Conservation (phyloP, 2,888 invertebrate genomes). For the Arctia plantaginis region DNA sequence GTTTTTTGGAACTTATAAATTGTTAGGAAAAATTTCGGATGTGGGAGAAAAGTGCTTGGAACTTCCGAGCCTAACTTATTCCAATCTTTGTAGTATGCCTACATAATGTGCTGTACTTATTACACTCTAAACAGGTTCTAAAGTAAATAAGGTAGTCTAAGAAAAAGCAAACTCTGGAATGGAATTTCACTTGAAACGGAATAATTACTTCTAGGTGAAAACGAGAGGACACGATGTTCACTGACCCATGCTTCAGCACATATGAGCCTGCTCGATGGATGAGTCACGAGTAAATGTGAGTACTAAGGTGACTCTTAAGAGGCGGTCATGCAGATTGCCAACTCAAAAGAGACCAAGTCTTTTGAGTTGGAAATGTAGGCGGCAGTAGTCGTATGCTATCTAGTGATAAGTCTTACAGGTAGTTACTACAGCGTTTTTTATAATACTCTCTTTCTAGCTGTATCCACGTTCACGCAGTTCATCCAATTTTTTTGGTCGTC, state of each 20-base stretch:
- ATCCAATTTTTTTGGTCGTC: too few species aligned
- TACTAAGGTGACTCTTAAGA: too few species aligned
- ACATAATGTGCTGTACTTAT: not conserved
- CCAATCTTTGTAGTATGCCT: conserved; percentile 7
- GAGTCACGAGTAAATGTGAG: not conserved
- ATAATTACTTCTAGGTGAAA: not conserved
- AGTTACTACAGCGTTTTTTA: too few species aligned
- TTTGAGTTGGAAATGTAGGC: too few species aligned
- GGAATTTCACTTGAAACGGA: not conserved
- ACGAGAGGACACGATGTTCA: not conserved
- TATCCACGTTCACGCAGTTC: too few species aligned
- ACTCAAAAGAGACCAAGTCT: too few species aligned
- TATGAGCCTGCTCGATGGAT: not conserved
- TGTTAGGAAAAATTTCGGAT: conserved; percentile 43
- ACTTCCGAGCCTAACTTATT: conserved; percentile 29
- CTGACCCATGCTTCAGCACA: not conserved
- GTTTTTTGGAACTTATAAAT: conserved; percentile 52
- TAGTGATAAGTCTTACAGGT: too few species aligned
- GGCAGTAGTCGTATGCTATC: too few species aligned
- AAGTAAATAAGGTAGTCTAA: not conserved
- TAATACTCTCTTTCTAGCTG: too few species aligned
- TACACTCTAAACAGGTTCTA: not conserved
- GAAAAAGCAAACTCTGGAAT: not conserved
- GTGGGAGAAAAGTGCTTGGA: conserved; percentile 24
- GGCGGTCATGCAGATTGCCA: too few species aligned